These are phyloP conservation scores for Drosophila nikananu DNA, from an alignment of 1,140 invertebrate species.

Conservation along the genomic window DNA sequence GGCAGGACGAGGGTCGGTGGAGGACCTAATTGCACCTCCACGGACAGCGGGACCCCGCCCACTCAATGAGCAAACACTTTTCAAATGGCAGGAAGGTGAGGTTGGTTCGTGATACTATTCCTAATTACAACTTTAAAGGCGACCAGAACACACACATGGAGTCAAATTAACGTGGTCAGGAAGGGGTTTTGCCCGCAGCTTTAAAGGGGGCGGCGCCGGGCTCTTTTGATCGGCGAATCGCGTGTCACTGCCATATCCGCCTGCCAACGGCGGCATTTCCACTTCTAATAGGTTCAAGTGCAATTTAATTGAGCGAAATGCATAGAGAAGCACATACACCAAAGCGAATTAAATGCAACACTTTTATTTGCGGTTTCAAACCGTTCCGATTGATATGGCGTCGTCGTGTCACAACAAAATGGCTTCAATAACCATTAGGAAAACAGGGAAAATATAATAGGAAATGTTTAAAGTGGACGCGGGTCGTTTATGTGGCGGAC, in stretches of 20 bases:
- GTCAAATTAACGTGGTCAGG: conserved; percentile 51
- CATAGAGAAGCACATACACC: conserved; percentile 42
- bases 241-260: conserved; percentile 64
- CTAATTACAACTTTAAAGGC: conserved; percentile 68
- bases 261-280: conserved; percentile 40
- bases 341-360: conserved; percentile 54
- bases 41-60: conserved; percentile 49
- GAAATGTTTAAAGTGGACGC: background rate
- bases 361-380: conserved; percentile 34
- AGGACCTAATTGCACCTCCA: conserved; percentile 65
- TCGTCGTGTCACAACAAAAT: conserved; percentile 57
- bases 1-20: conserved; percentile 4
- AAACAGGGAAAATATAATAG: background rate
- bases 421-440: conserved; percentile 67
- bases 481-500: background rate
- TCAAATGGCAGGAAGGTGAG: conserved; percentile 36
- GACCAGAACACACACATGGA: conserved; percentile 25
- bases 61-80: conserved; percentile 64
- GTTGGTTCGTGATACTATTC: conserved; percentile 30
- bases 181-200: conserved; percentile 21
- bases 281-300: conserved; percentile 62
- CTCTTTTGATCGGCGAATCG: conserved; percentile 64
- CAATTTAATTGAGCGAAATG: conserved; percentile 76
- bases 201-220: conserved; percentile 1
- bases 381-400: conserved; percentile 41